Base-by-base conservation (phyloP, 1,140 invertebrate species). In the Linepithema humile region DNA sequence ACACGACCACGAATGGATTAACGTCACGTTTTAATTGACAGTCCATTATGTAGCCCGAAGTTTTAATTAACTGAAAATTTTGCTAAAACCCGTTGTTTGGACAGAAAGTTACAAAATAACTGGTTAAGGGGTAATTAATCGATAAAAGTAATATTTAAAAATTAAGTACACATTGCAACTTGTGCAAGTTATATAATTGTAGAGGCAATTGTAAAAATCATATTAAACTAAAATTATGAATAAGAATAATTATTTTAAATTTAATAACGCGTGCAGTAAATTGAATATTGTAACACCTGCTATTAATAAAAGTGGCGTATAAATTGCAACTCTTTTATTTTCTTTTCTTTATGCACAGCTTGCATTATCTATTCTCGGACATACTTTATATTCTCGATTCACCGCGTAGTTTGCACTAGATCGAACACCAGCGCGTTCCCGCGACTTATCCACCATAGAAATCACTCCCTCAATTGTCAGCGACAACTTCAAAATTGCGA, bases 11-110 rank as follows among this genome's bases (percentile, higher is more conserved):
- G 75, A 80, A 80, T 80, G 75, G 75, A 80, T 70, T 80, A 80
- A 80, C 75, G 75, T 80, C 75, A 69, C 26, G 45, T n/a, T 80
- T 80, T 80, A 80, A 80, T 80, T 80, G 75, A 80, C 75, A 80
- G 75, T 80, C 75, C 75, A 80, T 80, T 80, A 69, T 55, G 64
- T 70, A 55, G 75, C n/a, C 26, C 10, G 48, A 80, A 80, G 75
- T 80, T 80, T 80, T 80, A 80, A 80, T 80, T 80, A 80, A 80
- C 64, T 80, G 38, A 38, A 69, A 69, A 80, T 80, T 80, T 80
- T 55, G 64, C 23, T 55, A 29, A 48, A 69, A 40, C n/a, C 38
- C 12, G 35, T 80, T 80, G 64, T 80, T 80, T 70, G 48, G 35
- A 80, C 35, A 80, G 62, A n/a, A 57, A 43, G 3, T 70, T 43